These are phyloP conservation scores for Dromas ardeola DNA, from an alignment of 2,113 vertebrate species.

Conservation along the genomic window DNA sequence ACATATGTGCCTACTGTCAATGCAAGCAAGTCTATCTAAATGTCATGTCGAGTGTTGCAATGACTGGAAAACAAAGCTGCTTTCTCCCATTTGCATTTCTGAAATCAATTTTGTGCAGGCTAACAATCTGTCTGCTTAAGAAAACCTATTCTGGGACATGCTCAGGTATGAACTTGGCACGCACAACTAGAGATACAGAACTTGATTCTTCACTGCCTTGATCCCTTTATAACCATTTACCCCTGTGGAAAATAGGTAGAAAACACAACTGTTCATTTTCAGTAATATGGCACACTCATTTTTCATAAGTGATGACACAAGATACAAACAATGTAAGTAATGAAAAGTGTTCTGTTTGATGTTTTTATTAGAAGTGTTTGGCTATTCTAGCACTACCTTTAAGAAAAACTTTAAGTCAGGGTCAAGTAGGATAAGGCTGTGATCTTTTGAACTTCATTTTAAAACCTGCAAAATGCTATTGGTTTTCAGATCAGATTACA, in stretches of 20 bases:
- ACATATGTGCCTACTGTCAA: conserved; percentile 70
- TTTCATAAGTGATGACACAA: conserved; percentile 46
- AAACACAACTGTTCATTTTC: conserved; percentile 67
- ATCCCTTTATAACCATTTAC: conserved; percentile 41
- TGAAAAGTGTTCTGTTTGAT: neutral
- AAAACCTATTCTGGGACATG: conserved; percentile 42
- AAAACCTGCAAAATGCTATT: neutral
- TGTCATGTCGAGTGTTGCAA: conserved; percentile 43
- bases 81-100: conserved; percentile 55
- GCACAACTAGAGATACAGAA: neutral
- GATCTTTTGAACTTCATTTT: neutral
- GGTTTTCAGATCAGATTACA: neutral
- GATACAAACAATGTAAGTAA: neutral
- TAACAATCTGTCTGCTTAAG: conserved; percentile 64
- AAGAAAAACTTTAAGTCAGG: neutral
- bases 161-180: conserved; percentile 63
- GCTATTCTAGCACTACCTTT: neutral
- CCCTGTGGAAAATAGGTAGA: conserved; percentile 59
- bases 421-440: neutral
- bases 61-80: conserved; percentile 57
- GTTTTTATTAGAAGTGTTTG: neutral
- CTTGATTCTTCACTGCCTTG: conserved; percentile 46
- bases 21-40: conserved; percentile 62
- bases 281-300: conserved; percentile 29
- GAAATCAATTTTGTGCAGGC: conserved; percentile 9